These are phyloP conservation scores for Drosophila varians DNA, from an alignment of 1,140 invertebrate genomes.

Conservation along the genomic window DNA sequence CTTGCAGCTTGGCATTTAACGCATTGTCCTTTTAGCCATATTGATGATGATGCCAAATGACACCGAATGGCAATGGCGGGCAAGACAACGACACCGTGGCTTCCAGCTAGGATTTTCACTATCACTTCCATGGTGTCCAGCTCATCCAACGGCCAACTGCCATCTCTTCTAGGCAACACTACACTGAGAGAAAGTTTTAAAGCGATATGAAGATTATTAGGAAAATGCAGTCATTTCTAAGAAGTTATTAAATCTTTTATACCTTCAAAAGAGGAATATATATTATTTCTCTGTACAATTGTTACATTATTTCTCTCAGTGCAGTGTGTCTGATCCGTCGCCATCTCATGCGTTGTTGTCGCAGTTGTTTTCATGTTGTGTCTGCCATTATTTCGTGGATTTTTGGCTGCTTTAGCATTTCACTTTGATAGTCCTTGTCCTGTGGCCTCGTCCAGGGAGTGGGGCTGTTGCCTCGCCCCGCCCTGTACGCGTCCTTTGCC, in stretches of 20 bases:
- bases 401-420: conserved; percentile 82
- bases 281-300: not conserved
- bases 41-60: conserved; percentile 82
- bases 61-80: conserved; percentile 70
- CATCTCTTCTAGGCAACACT: not conserved
- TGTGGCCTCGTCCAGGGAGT: not conserved
- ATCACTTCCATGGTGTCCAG: conserved; percentile 58
- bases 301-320: not conserved
- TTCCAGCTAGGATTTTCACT: conserved; percentile 75
- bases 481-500: not conserved
- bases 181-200: not conserved
- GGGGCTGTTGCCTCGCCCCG: no score
- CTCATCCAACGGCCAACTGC: not conserved
- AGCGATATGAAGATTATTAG: not conserved
- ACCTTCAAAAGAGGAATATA: no score
- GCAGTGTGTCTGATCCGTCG: conserved; percentile 4
- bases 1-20: conserved; percentile 67
- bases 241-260: no score
- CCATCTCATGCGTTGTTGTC: conserved; percentile 60
- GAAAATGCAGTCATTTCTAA: no score
- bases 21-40: conserved; percentile 82
- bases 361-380: conserved; percentile 79
- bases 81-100: conserved; percentile 65
- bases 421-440: conserved; percentile 71
- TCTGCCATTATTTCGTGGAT: conserved; percentile 81